Evolutionary conservation across 2,113 vertebrate genomes (phyloP), one percentile per base, ranked within the genome.

Genomic region (Silurus glanis): DNA sequence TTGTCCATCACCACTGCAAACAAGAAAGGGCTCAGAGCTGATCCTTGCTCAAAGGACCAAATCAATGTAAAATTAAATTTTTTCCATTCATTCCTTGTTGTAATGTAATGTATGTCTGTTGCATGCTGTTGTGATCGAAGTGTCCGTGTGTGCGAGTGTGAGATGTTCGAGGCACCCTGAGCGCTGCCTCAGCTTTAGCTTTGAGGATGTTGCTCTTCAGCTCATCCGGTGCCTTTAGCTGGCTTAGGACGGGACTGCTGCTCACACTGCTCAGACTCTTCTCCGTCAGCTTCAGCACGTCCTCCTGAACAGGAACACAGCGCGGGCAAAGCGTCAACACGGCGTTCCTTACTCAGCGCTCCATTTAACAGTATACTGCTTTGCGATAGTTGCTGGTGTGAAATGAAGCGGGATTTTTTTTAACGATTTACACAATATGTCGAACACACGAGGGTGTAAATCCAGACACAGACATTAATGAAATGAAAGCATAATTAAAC

Each of bases 171-270:
- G 16, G 93, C 91, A 98, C 97, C 96, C 96, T 97, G 74, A 96
- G 90, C 0, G 93, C 94, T 69, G 96, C 96, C 91, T 98, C 97
- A 0, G 91, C 96, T 87, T 97, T 97, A 59, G 97, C 97, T 90
- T 99, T 98, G 76, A 98, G 92, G 93, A 98, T 97, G 92, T 98
- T 99, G 91, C 98, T 99, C 91, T 99, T 99, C 87, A 97, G 94
- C 88, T 97, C 96, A 79, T 95, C 94, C 71, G 96, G 95, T 84
- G 93, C 88, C 90, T 93, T 94, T 5, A 92, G 62, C 0, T 94
- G 91, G 88, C 93, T 90, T 75, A 90, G 0, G 0, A 89, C 62
- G 2, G 97, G 95, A 90, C 94, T 97, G 67, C 95, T 95, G 14
- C 95, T 92, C 10, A 94, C 88, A 66, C 95, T 97, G 94, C 94